phyloP scores from a whole-genome alignment of 2,797 vertebrate species.

The Syngnathus rostellatus region DNA sequence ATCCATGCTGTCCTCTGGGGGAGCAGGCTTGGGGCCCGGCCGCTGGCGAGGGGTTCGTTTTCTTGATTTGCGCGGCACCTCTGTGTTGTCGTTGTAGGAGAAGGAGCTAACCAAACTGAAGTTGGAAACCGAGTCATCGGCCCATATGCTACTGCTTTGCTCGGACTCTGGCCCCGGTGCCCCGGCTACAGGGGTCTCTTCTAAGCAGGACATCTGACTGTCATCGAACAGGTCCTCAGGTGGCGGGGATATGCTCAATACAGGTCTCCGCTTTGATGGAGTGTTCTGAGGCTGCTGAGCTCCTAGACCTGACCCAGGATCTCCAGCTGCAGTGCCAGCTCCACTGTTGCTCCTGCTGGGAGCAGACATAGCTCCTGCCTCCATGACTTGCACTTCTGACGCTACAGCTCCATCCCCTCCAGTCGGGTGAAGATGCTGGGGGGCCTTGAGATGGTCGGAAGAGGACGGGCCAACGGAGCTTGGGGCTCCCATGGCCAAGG shows the following conservation, averaged over 20 bases:
- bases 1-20: constrained; percentile 95
- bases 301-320: constrained; percentile 59
- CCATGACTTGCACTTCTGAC: constrained; percentile 69
- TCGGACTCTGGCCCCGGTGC: constrained; percentile 81
- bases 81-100: constrained; percentile 99
- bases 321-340: constrained; percentile 41
- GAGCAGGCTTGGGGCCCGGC: constrained; percentile 85
- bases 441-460: constrained; percentile 90
- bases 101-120: constrained; percentile 95
- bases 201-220: constrained; percentile 98
- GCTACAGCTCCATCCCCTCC: constrained; percentile 72
- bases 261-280: constrained; percentile 91
- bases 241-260: constrained; percentile 96
- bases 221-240: constrained; percentile 97
- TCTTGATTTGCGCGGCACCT: constrained; percentile 96
- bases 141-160: constrained; percentile 98
- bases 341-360: constrained; percentile 52
- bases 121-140: constrained; percentile 96
- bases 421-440: constrained; percentile 82
- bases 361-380: constrained; percentile 47
- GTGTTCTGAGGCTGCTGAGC: constrained; percentile 81
- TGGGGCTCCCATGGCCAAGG: constrained; percentile 91
- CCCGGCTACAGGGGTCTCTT: constrained; percentile 71
- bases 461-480: constrained; percentile 86
- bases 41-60: constrained; percentile 96